phyloP scores from a whole-genome alignment of 2,888 invertebrate genomes.

The Cerceris ruficornis region DNA sequence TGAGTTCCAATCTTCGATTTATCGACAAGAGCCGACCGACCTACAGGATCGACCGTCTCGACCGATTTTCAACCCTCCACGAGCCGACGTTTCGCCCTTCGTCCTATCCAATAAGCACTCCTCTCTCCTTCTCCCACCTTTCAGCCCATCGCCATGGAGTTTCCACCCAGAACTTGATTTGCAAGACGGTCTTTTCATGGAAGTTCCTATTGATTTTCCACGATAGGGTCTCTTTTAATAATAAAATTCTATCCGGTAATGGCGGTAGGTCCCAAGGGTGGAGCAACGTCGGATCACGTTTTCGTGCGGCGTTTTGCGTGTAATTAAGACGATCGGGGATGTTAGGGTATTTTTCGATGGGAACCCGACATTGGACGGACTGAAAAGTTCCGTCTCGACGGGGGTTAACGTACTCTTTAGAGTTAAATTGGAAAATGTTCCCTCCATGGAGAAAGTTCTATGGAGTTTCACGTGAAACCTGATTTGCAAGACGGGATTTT shows the following conservation, averaged over 20 bases:
- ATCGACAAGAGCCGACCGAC: conserved; percentile 50
- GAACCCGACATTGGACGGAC: too few species aligned
- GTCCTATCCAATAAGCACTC: conserved; percentile 7
- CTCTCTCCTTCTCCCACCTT: neutral
- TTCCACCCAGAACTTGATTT: conserved; percentile 15
- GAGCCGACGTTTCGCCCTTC: conserved; percentile 8
- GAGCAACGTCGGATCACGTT: neutral
- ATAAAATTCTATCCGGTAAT: conserved; percentile 11
- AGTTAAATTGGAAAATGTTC: too few species aligned
- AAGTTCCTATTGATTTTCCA: conserved; percentile 9
- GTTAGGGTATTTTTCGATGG: too few species aligned
- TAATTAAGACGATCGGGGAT: too few species aligned
- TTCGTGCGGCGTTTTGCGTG: neutral
- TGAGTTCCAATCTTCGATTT: conserved; percentile 64
- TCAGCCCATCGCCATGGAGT: conserved; percentile 1
- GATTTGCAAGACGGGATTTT: neutral
- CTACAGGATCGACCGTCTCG: conserved; percentile 26
- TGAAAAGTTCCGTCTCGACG: too few species aligned
- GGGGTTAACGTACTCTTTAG: too few species aligned
- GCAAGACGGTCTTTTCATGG: conserved; percentile 12
- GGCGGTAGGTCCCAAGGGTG: neutral
- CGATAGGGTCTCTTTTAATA: neutral
- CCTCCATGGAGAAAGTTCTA: neutral
- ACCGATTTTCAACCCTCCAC: conserved; percentile 27
- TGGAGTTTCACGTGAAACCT: neutral